These are phyloP conservation scores for Chironex yamaguchii DNA, from an alignment of 30 jellyfish, hydroid and myxozoan genomes.

Conservation along the genomic window DNA sequence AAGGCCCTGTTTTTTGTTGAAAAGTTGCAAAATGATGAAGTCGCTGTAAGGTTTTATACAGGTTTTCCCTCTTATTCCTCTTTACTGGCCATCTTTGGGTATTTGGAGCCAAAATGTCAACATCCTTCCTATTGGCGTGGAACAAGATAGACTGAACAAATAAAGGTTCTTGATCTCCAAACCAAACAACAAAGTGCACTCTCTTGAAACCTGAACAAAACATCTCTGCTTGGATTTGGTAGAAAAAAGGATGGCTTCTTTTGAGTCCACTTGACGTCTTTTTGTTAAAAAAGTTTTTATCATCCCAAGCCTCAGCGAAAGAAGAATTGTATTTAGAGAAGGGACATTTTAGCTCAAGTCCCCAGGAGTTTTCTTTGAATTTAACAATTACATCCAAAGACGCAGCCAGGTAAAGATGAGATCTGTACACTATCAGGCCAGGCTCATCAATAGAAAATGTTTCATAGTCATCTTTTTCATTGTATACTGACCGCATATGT, in stretches of 20 bases:
- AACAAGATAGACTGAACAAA: conserved; percentile 36
- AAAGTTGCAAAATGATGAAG: too few species aligned
- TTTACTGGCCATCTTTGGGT: too few species aligned
- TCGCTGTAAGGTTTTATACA: too few species aligned
- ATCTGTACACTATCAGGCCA: conserved; percentile 23
- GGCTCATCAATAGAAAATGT: background rate
- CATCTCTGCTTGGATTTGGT: conserved; percentile 62
- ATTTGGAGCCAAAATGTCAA: too few species aligned
- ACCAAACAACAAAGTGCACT: conserved; percentile 49
- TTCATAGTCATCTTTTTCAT: background rate
- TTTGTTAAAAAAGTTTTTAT: conserved; percentile 47
- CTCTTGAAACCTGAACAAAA: conserved; percentile 29
- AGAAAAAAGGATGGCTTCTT: conserved; percentile 23
- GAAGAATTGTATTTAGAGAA: conserved; percentile 19
- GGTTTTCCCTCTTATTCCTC: too few species aligned
- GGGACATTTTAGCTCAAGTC: conserved; percentile 57
- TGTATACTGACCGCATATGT: conserved; percentile 15
- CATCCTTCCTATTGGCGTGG: too few species aligned
- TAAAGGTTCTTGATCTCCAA: conserved; percentile 38
- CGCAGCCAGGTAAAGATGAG: conserved; percentile 49
- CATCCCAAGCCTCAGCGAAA: conserved; percentile 27
- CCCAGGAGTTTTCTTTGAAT: conserved; percentile 7
- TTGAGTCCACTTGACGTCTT: background rate
- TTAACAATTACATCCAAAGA: conserved; percentile 21
- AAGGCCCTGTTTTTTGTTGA: too few species aligned